These are phyloP conservation scores for Atherinomorus stipes DNA, from an alignment of 2,113 vertebrate genomes.

Conservation along the genomic window DNA sequence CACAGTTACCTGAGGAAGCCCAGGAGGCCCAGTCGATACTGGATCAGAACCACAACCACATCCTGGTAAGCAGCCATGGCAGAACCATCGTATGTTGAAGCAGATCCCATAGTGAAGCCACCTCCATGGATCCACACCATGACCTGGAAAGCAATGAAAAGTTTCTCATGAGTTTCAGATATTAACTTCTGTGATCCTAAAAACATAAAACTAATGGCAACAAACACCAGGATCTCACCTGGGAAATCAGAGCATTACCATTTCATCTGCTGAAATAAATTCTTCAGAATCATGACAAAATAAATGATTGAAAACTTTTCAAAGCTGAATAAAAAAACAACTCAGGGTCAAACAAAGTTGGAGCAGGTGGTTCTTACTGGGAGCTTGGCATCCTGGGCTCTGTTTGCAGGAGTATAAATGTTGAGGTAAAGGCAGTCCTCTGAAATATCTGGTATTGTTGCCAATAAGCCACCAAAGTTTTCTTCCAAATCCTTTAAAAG, in stretches of 20 bases:
- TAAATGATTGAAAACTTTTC: not conserved
- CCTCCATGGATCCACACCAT: slow-evolving; percentile 93
- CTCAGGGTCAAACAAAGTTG: not conserved
- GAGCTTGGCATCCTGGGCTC: slow-evolving; percentile 66
- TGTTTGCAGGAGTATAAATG: slow-evolving; percentile 77
- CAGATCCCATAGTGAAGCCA: slow-evolving; percentile 67
- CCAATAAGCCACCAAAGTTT: fast-evolving
- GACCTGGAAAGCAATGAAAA: slow-evolving; percentile 78
- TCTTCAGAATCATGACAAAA: not conserved
- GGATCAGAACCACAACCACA: slow-evolving; percentile 87
- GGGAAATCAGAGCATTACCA: not conserved
- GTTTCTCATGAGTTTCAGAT: too few species aligned
- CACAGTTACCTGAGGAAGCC: slow-evolving; percentile 87
- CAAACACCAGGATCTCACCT: not conserved
- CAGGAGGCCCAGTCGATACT: slow-evolving; percentile 87
- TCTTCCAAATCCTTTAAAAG: fast-evolving
- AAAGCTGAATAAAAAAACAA: not conserved
- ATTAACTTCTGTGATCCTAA: too few species aligned
- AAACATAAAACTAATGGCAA: not conserved
- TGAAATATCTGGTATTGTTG: slow-evolving; percentile 66
- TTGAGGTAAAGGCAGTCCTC: slow-evolving; percentile 86
- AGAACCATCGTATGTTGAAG: slow-evolving; percentile 84
- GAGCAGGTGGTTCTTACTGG: slow-evolving; percentile 71
- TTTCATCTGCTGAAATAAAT: not conserved
- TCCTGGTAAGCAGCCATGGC: slow-evolving; percentile 85